Percentiles rank a stretch among this genome's conserved stretches.
Conservation (phyloP, 2,113 vertebrate genomes). For the Morone saxatilis region DNA sequence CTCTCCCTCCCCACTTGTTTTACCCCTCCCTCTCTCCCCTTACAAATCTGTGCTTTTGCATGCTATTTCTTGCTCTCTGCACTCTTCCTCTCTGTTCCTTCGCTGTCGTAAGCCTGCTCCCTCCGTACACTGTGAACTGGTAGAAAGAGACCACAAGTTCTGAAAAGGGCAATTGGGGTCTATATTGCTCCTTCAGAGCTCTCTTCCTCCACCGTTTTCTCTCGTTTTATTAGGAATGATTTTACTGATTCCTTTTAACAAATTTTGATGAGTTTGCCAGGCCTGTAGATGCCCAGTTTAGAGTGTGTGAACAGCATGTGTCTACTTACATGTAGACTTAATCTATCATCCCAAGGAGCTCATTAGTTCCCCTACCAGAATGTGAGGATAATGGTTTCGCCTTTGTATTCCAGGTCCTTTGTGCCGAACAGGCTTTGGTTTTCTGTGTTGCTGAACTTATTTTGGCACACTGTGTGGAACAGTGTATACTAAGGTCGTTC, state of each 20-base stretch:
- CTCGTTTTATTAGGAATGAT: constrained; percentile 49
- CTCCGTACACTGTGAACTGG: constrained; percentile 51
- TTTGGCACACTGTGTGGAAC: constrained; percentile 64
- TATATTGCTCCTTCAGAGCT: constrained; percentile 39
- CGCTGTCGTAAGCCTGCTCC: constrained; percentile 47
- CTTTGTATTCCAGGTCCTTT: constrained; percentile 60
- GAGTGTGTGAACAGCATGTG: constrained; percentile 23
- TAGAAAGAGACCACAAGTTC: constrained; percentile 53
- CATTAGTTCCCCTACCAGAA: constrained; percentile 52
- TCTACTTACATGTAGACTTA: constrained; percentile 41
- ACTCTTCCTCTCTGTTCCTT: constrained; percentile 65
- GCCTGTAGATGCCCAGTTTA: constrained; percentile 11
- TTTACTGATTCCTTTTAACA: constrained; percentile 42
- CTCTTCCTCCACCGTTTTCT: constrained; percentile 22
- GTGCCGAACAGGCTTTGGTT: constrained; percentile 55
- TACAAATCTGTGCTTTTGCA: constrained; percentile 71
- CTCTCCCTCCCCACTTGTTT: constrained; percentile 46
- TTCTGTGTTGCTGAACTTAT: constrained; percentile 64
- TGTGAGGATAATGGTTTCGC: constrained; percentile 55
- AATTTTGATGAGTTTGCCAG: constrained; percentile 47
- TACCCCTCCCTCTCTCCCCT: constrained; percentile 59
- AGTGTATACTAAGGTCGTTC: constrained; percentile 57
- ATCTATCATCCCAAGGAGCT: constrained; percentile 54
- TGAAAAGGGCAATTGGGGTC: constrained; percentile 63
- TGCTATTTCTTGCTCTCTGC: constrained; percentile 78